A percentile compares a stretch with the other conserved stretches of the same genome.
Evolutionary conservation across 2,888 invertebrate species (phyloP).

Genomic region (Andrena bucephala): DNA sequence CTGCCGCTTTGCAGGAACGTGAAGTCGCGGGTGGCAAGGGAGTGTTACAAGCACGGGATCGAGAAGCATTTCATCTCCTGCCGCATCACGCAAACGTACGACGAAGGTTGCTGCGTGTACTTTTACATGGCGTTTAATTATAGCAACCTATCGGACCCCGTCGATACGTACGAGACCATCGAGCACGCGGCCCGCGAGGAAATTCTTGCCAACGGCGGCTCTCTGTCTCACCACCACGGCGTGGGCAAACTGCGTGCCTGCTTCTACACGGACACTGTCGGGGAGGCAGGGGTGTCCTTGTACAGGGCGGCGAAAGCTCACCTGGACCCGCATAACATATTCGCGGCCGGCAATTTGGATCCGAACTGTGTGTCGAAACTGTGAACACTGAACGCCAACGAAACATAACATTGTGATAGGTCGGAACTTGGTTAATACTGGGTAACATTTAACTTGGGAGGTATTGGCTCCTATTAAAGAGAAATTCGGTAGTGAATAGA

Average conservation of each 20-base stretch:
- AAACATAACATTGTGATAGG: constrained; percentile 30
- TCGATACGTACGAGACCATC: constrained; percentile 93
- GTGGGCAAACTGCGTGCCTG: constrained; percentile 96
- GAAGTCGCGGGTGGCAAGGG: constrained; percentile 90
- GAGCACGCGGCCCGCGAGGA: constrained; percentile 96
- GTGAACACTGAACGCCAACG: constrained; percentile 35
- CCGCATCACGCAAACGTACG: constrained; percentile 98
- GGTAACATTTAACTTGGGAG: constrained; percentile 20
- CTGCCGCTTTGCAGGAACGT: constrained; percentile 94
- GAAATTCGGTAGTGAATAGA: constrained; percentile 47
- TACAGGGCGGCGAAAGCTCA: constrained; percentile 93
- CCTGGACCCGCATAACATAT: constrained; percentile 97
- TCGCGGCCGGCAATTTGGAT: constrained; percentile 93
- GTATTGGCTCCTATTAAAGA: constrained; percentile 21
- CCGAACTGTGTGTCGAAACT: constrained; percentile 69
- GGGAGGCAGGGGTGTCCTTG: constrained; percentile 91
- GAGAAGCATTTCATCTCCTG: constrained; percentile 90
- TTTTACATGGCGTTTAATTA: constrained; percentile 96
- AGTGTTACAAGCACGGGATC: constrained; percentile 88
- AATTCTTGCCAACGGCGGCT: constrained; percentile 95
- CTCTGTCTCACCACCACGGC: constrained; percentile 98
- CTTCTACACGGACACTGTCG: constrained; percentile 95
- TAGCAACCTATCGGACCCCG: constrained; percentile 88
- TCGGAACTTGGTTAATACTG: constrained; percentile 4
- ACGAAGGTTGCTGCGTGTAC: constrained; percentile 98